These are phyloP conservation scores for Thunnus thynnus DNA, from an alignment of 2,113 vertebrate species.

Conservation along the genomic window DNA sequence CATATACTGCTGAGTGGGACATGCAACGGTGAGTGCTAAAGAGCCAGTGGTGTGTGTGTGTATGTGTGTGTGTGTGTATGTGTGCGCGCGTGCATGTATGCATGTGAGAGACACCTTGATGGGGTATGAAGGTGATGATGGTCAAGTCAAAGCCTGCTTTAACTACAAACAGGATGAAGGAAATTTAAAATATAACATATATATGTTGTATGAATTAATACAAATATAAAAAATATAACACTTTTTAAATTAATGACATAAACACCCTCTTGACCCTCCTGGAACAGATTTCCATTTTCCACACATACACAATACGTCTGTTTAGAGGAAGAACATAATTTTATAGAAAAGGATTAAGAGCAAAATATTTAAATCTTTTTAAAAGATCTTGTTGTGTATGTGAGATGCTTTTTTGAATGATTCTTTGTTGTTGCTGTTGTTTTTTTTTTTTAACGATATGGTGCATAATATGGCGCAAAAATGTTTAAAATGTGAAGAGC, in stretches of 20 bases:
- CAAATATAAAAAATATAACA: not conserved
- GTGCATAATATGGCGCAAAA: not conserved
- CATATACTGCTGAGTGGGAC: conserved; percentile 68
- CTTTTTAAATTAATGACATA: conserved; percentile 7
- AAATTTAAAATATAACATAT: conserved; percentile 19
- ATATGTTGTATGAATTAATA: conserved; percentile 16
- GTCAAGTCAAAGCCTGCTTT: conserved; percentile 58
- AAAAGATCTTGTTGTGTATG: not conserved
- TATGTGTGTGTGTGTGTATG: conserved; percentile 21
- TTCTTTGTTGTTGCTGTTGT: not conserved
- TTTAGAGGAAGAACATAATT: not conserved
- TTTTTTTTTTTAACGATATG: too few species aligned
- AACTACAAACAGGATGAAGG: conserved; percentile 41
- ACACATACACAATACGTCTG: not conserved
- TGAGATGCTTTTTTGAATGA: not conserved
- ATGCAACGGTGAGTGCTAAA: conserved; percentile 58
- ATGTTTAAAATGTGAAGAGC: not conserved
- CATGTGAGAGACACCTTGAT: conserved; percentile 70
- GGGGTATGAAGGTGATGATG: conserved; percentile 69
- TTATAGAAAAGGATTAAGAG: not conserved
- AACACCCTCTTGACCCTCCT: not conserved
- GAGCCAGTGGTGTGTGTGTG: conserved; percentile 21
- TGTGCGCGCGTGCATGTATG: not conserved
- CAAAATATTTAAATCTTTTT: not conserved
- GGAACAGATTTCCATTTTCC: not conserved